A percentile compares a stretch with the other conserved stretches of the same genome.
Conservation (phyloP, 2,797 vertebrate species). For the Myripristis murdjan region DNA sequence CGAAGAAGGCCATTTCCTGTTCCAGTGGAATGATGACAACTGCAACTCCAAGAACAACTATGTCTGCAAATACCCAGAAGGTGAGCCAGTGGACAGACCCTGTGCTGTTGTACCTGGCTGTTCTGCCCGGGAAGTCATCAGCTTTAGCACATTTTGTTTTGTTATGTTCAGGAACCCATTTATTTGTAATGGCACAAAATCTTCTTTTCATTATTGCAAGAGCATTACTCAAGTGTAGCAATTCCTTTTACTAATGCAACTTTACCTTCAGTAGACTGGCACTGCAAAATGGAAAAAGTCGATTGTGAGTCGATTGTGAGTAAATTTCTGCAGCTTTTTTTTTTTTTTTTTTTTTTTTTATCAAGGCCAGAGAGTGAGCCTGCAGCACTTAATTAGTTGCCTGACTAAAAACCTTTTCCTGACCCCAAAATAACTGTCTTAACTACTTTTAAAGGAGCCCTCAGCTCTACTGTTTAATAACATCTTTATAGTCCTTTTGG, state of each 20-base stretch:
- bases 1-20: constrained; percentile 88
- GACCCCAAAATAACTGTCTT: no score
- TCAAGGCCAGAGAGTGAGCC: no score
- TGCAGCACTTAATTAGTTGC: no score
- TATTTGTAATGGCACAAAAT: constrained; percentile 6
- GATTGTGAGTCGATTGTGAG: no score
- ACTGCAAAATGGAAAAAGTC: neutral
- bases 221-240: neutral
- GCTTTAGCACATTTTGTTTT: constrained; percentile 3
- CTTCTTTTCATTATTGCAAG: neutral
- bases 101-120: constrained; percentile 20
- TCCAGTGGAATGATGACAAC: constrained; percentile 94
- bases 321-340: no score
- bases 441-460: no score
- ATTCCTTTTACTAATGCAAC: constrained; percentile 1
- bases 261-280: neutral
- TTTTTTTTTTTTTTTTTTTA: no score
- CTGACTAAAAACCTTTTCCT: no score
- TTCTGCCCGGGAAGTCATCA: constrained; percentile 12
- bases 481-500: neutral
- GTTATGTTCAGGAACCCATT: constrained; percentile 7
- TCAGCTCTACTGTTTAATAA: neutral
- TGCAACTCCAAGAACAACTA: constrained; percentile 97
- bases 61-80: constrained; percentile 95
- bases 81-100: constrained; percentile 75